Base-by-base conservation (phyloP, 2,888 invertebrate species). In the Scaptomyza tumidula region DNA sequence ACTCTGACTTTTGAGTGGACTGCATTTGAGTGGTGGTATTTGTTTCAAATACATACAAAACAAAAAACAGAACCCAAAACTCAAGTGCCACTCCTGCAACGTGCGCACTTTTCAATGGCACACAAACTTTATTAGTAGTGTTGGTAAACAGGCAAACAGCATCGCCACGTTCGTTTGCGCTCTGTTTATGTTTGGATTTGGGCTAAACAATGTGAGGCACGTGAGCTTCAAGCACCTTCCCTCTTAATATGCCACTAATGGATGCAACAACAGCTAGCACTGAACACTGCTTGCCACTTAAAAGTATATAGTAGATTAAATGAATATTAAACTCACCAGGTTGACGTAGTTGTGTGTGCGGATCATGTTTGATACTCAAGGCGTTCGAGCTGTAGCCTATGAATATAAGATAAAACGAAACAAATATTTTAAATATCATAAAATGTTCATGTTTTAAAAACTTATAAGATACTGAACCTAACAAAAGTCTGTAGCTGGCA, bases 261-360 rank as follows among this genome's bases (percentile, higher is more conserved):
- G 39, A 41, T 13, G 29, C 44, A 41, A 39, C 44, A 46, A 39
- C 48, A 35, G 13, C 45, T 37, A 58, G 31, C 49, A 19, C 19
- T 19, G 19, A 19, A 19, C 19, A 19, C 19, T 2, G 19, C 19
- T 24, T 19, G 48, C 43, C 24, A 45, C 56, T 59, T 59, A 29
- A 39, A 31, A 11, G 14, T 29, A 5, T 4, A 10, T 33, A 19
- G 29, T 29, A 29, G 29, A 29, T 2, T 46, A n/a, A 9, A 19
- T 6, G 13, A 35, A 29, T 27, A 16, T 41, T 16, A 0, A 48
- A 90, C 93, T 93, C 92, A 97, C 97, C 97, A 93, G 97, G 97
- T 93, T 97, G 97, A 91, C 97, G 94, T 86, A 97, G 95, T 93
- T 97, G 97, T 90, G 96, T 94, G 93, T 97, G 97, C 56, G 97